Percentiles rank a stretch among this genome's conserved stretches.
phyloP scores from a whole-genome alignment of 2,888 invertebrate genomes.

The Matsumyia berberina region DNA sequence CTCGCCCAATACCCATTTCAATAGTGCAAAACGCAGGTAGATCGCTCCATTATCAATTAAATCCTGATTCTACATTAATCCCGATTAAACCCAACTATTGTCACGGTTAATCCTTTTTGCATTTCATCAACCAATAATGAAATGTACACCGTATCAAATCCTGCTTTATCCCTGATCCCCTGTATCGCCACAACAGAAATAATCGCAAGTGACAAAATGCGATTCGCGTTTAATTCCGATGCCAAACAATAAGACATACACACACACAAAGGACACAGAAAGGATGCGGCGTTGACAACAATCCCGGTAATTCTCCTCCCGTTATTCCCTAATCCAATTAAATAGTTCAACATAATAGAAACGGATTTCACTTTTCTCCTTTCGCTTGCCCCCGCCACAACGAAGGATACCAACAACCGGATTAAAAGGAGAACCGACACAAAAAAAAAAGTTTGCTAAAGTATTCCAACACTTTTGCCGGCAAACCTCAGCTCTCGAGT shows the following conservation, averaged over 20 bases:
- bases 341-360: constrained; percentile 53
- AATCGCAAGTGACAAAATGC: constrained; percentile 36
- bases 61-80: constrained; percentile 35
- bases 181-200: background rate
- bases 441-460: constrained; percentile 22
- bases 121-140: constrained; percentile 12
- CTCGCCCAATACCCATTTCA: background rate
- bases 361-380: background rate
- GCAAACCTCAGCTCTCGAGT: background rate
- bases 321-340: constrained; percentile 46
- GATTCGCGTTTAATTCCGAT: constrained; percentile 29
- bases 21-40: background rate
- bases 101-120: constrained; percentile 29
- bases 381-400: constrained; percentile 2
- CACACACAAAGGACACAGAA: background rate
- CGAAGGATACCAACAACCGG: constrained; percentile 41
- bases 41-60: constrained; percentile 24
- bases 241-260: constrained; percentile 15
- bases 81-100: constrained; percentile 6
- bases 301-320: constrained; percentile 31
- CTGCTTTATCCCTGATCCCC: background rate
- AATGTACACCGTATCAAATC: background rate
- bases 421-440: constrained; percentile 2
- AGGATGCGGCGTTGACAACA: constrained; percentile 22
- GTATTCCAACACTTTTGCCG: constrained; percentile 40